Percentiles rank a stretch among this genome's conserved stretches.
Evolutionary conservation across 1,140 invertebrate genomes (phyloP).

Genomic region (Trachymyrmex cornetzi): DNA sequence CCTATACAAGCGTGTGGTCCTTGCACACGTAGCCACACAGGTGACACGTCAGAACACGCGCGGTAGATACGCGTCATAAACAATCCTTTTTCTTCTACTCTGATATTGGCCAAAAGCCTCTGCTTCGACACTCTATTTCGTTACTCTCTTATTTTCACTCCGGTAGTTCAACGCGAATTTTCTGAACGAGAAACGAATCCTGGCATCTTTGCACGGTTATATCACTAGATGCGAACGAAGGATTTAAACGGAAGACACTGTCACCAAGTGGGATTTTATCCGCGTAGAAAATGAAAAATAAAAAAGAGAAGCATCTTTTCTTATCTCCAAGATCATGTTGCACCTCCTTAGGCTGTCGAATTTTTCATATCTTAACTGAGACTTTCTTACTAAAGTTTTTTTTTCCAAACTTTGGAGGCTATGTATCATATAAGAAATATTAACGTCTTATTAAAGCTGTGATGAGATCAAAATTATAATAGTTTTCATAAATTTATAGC

Average conservation of each 20-base stretch:
- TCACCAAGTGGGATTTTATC: background rate
- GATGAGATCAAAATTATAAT: conserved; percentile 35
- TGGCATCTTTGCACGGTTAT: background rate
- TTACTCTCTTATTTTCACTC: conserved; percentile 34
- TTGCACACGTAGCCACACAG: background rate
- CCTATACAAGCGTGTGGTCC: background rate
- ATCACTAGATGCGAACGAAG: background rate
- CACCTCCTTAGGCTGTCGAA: background rate
- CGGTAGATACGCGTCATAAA: conserved; percentile 71
- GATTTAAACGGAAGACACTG: background rate
- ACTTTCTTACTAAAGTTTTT: conserved; percentile 49
- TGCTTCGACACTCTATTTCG: background rate
- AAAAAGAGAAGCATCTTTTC: background rate
- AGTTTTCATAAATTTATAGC: background rate
- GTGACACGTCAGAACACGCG: background rate
- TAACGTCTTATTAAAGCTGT: conserved; percentile 3
- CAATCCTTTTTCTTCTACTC: conserved; percentile 67
- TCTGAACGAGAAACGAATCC: background rate
- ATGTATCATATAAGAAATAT: conserved; percentile 3
- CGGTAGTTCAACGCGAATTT: conserved; percentile 13
- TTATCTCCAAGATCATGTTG: background rate
- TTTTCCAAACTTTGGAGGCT: background rate
- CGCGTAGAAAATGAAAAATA: background rate
- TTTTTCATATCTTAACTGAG: background rate
- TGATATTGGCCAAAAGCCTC: conserved; percentile 44